Conservation (phyloP, 2,888 invertebrate species). For the Lithophane leautieri region DNA sequence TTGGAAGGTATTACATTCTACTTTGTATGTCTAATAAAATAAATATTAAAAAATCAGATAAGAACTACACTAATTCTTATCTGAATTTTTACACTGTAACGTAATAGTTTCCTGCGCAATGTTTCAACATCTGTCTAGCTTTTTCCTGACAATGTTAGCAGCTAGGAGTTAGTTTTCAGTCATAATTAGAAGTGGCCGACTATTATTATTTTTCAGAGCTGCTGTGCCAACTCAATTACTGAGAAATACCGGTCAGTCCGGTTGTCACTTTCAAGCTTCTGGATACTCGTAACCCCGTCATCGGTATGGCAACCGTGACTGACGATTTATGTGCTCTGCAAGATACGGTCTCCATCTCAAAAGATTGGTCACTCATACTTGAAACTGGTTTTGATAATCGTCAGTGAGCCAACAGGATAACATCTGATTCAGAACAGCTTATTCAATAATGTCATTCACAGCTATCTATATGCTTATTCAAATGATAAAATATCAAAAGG, state of each 20-base stretch:
- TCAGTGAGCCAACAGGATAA: background rate
- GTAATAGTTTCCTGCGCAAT: slow-evolving; percentile 37
- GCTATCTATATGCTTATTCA: slow-evolving; percentile 1
- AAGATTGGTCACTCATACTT: background rate
- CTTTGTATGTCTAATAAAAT: slow-evolving; percentile 26
- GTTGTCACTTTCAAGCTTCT: slow-evolving; percentile 23
- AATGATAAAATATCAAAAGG: slow-evolving; percentile 24
- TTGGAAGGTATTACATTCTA: slow-evolving; percentile 35
- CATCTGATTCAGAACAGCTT: slow-evolving; percentile 4
- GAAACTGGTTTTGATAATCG: background rate
- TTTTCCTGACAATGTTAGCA: slow-evolving; percentile 7
- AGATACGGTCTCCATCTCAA: slow-evolving; percentile 18
- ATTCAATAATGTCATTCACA: slow-evolving; percentile 15
- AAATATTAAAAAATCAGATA: too few relatives aligned
- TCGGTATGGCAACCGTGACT: slow-evolving; percentile 22
- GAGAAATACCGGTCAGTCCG: background rate
- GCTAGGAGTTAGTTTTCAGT: slow-evolving; percentile 1
- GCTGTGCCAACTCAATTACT: background rate
- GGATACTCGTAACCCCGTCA: background rate
- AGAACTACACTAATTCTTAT: slow-evolving; percentile 21
- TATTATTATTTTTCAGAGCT: slow-evolving; percentile 26
- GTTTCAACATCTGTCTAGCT: slow-evolving; percentile 39
- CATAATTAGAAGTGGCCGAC: slow-evolving; percentile 13
- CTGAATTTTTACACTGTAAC: slow-evolving; percentile 18
- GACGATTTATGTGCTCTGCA: slow-evolving; percentile 6